These are phyloP conservation scores for Dendrocincla tyrannina DNA, from an alignment of 2,797 vertebrate species.

Conservation along the genomic window DNA sequence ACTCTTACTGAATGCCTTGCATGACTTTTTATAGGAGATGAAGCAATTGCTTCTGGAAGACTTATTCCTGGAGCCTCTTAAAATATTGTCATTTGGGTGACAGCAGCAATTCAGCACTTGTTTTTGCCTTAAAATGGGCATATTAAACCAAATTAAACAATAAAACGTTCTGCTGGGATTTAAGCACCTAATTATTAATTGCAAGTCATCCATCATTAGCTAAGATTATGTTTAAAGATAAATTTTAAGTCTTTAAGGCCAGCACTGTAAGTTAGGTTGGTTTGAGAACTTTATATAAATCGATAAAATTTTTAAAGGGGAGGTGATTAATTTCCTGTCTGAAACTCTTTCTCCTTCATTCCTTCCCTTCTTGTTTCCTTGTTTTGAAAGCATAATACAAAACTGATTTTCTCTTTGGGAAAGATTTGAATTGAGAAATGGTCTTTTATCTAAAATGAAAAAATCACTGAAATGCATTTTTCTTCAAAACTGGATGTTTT, in stretches of 20 bases:
- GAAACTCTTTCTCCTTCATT: background rate
- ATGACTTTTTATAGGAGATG: conserved; percentile 41
- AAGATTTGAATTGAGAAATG: background rate
- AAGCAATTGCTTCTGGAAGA: conserved; percentile 36
- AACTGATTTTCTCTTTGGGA: background rate
- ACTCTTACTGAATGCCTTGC: background rate
- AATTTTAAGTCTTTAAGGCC: background rate
- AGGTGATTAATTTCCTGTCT: background rate
- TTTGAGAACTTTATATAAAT: background rate
- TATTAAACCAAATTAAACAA: background rate
- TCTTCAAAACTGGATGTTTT: background rate
- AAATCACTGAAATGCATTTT: background rate
- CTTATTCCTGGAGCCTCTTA: conserved; percentile 19
- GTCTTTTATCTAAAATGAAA: background rate
- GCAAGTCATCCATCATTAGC: background rate
- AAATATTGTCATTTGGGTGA: conserved; percentile 29
- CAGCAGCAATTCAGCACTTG: background rate
- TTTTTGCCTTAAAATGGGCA: conserved; percentile 25
- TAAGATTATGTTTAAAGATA: background rate
- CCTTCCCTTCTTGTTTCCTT: background rate
- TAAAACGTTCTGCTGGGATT: background rate
- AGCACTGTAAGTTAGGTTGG: background rate
- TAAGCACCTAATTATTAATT: background rate
- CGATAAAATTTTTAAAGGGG: background rate
- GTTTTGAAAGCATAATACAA: background rate